Evolutionary conservation across 2,113 vertebrate species (phyloP), one percentile per base, ranked within the genome.

Genomic region (Hystrix brachyura): DNA sequence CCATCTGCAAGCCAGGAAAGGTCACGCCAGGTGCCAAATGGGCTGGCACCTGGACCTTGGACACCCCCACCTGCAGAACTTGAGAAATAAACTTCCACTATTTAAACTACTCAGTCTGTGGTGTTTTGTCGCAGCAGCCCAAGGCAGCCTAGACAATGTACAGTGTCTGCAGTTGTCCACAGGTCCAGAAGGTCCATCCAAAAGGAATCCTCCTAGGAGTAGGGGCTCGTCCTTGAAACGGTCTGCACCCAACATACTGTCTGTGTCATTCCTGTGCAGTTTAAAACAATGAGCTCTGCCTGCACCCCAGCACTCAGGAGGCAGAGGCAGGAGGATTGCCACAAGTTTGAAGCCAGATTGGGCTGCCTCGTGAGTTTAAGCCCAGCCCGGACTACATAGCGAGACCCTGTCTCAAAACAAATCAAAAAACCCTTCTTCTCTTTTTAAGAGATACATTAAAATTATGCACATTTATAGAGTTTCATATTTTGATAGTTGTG

Each of bases 111-210:
- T 34, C 8, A 7, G 11, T 43, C 21, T n/a, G 17, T 55, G 8
- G 67, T 78, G 69, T 57, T 90, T 97, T 96, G 43, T 76, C 86
- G 62, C 9, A 27, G 81, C 74, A 94, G 38, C 74, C 53, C 13
- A 21, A 83, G 23, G 25, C 81, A 78, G 81, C 74, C 43, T 78
- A 78, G 32, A 74, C 7, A 10, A 8, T 34, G 4, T 91, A 27
- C 67, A 38, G 34, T 71, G 21, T 53, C 60, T 84, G 18, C 87
- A 21, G 48, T 88, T 91, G 87, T 72, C 48, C 23, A 34, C 43
- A 60, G 12, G 51, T 80, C 74, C 57, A 62, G 84, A 53, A 59
- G 62, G 46, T 95, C 29, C 64, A 65, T 65, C 13, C 9, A 71
- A 93, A n/a, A 64, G 83, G 51, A 82, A 19, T 53, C 57, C 8